phyloP scores from a whole-genome alignment of 2,888 invertebrate species.

The Napeogenes inachia region DNA sequence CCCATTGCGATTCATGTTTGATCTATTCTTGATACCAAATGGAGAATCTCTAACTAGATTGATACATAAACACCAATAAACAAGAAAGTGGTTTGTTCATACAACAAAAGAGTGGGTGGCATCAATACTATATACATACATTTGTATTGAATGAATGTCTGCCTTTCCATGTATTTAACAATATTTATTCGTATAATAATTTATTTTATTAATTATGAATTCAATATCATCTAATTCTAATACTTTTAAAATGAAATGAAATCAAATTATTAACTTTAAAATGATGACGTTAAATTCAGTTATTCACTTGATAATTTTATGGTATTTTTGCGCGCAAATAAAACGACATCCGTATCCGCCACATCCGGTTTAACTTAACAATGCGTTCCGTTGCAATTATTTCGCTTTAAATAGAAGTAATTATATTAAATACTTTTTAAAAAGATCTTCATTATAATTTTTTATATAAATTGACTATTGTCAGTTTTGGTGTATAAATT shows the following conservation, averaged over 20 bases:
- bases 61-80: slow-evolving; percentile 13
- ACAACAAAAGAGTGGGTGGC: slow-evolving; percentile 2
- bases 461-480: slow-evolving; percentile 6
- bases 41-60: slow-evolving; percentile 42
- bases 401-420: slow-evolving; percentile 31
- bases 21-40: slow-evolving; percentile 65
- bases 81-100: slow-evolving; percentile 6
- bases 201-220: too few species aligned
- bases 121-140: not conserved
- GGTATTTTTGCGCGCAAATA: slow-evolving; percentile 27
- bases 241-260: too few species aligned
- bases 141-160: too few species aligned
- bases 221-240: too few species aligned
- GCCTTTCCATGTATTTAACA: not conserved
- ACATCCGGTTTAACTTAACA: slow-evolving; percentile 52
- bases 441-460: not conserved
- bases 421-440: slow-evolving; percentile 1
- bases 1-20: slow-evolving; percentile 54
- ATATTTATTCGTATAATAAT: slow-evolving; percentile 9
- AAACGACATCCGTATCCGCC: slow-evolving; percentile 26
- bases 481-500: slow-evolving; percentile 18
- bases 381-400: slow-evolving; percentile 49
- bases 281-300: not conserved
- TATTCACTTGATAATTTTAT: slow-evolving; percentile 8
- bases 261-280: slow-evolving; percentile 9